These are phyloP conservation scores for Halcyon malimbica DNA, from an alignment of 2,113 vertebrate genomes.

Conservation along the genomic window DNA sequence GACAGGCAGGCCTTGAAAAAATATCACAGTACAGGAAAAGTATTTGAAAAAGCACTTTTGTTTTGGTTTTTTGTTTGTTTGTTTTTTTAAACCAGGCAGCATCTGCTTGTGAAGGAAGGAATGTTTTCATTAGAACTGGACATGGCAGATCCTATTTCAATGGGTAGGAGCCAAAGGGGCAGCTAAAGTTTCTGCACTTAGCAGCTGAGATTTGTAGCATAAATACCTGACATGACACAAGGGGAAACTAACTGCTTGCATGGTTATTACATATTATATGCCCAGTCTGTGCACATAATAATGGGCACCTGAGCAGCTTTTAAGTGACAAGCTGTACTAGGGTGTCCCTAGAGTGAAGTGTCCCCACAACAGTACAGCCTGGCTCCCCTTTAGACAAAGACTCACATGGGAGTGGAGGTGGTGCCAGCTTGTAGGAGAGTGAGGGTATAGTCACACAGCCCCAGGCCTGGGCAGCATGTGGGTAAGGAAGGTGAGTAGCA, in stretches of 20 bases:
- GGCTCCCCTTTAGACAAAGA: not conserved
- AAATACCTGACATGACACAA: not conserved
- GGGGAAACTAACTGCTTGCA: not conserved
- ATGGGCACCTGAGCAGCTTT: not conserved
- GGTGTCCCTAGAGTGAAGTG: no score
- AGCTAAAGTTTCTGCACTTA: not conserved
- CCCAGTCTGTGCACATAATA: not conserved
- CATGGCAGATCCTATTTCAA: conserved; percentile 4
- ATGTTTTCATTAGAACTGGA: conserved; percentile 2
- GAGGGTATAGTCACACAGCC: not conserved
- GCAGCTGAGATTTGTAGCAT: not conserved
- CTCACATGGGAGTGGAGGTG: fast-evolving
- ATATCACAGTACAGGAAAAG: not conserved
- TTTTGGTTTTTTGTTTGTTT: not conserved
- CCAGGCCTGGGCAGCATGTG: not conserved
- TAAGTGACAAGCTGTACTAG: not conserved
- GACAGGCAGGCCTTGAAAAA: not conserved
- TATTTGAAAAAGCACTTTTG: not conserved
- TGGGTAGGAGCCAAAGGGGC: not conserved
- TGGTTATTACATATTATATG: not conserved
- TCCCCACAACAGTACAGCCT: not conserved
- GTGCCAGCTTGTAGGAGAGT: not conserved
- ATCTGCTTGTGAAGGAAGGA: not conserved
- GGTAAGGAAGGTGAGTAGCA: not conserved
- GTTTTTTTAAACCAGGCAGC: not conserved